A percentile compares a stretch with the other conserved stretches of the same genome.
Conservation (phyloP, 2,888 invertebrate species). For the Rhynchonema sp. region DNA sequence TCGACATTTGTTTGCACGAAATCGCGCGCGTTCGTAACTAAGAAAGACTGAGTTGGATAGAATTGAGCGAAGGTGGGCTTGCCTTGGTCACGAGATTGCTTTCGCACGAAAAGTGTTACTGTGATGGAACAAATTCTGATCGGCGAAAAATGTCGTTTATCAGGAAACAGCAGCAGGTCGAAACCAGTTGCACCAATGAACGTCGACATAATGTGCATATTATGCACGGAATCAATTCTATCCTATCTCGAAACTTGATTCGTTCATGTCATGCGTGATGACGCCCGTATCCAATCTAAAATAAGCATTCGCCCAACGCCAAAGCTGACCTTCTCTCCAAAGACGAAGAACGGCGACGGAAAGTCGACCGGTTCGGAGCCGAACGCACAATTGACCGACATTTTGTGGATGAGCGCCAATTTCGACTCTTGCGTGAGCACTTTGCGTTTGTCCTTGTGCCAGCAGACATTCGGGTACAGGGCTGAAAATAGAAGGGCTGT, state of each 20-base stretch:
- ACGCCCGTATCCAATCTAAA: too few species aligned
- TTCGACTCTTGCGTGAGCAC: conserved; percentile 84
- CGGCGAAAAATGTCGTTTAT: too few species aligned
- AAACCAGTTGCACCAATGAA: too few species aligned
- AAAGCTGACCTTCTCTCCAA: conserved; percentile 63
- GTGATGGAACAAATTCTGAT: too few species aligned
- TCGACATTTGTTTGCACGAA: conserved; percentile 83
- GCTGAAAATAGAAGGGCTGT: conserved; percentile 46
- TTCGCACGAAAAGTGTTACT: too few species aligned
- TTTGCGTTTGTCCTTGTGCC: conserved; percentile 81
- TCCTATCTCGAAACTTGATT: too few species aligned
- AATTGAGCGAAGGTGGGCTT: too few species aligned
- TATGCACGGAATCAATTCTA: too few species aligned
- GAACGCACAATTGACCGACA: conserved; percentile 63
- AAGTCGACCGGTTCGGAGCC: conserved; percentile 48
- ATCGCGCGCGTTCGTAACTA: conserved; percentile 76
- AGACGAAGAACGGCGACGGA: conserved; percentile 84
- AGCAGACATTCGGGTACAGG: conserved; percentile 86
- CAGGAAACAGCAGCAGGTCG: too few species aligned
- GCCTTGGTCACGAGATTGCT: too few species aligned
- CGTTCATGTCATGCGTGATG: too few species aligned
- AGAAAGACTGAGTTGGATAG: conserved; percentile 3
- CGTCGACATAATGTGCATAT: too few species aligned
- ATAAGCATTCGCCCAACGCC: background rate
- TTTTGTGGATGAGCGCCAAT: conserved; percentile 81